phyloP scores from a whole-genome alignment of 92 coral and sea anemone genomes.

The Galaxea fascicularis region DNA sequence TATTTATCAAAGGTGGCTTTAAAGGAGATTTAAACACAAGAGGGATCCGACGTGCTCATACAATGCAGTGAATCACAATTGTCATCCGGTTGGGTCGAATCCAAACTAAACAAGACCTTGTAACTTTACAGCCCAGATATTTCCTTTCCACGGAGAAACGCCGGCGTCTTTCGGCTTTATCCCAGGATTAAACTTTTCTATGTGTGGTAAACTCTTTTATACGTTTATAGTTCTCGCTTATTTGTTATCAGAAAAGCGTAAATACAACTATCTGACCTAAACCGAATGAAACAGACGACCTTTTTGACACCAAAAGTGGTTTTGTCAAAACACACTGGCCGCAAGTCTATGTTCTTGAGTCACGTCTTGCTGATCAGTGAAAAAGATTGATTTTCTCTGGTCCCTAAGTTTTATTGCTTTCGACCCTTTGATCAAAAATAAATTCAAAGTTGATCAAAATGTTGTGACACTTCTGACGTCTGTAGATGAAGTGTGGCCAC shows the following conservation, averaged over 20 bases:
- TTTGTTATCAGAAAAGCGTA: background rate
- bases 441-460: background rate
- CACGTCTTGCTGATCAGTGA: background rate
- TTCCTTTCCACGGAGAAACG: background rate
- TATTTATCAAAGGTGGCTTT: constrained; percentile 28
- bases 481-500: background rate
- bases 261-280: background rate
- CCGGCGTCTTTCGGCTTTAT: background rate
- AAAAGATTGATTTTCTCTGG: background rate
- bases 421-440: background rate
- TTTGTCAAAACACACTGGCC: constrained; percentile 8
- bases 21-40: constrained; percentile 20
- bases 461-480: background rate
- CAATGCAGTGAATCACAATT: background rate
- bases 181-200: background rate
- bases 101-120: constrained; percentile 17
- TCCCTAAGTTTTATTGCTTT: background rate
- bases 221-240: background rate
- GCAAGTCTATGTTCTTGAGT: background rate
- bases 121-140: background rate
- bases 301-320: constrained; percentile 20
- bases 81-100: constrained; percentile 11
- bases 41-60: background rate
- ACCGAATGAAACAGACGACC: constrained; percentile 27
- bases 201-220: background rate